phyloP scores from a whole-genome alignment of 2,888 invertebrate species.

The Plusia festucae region DNA sequence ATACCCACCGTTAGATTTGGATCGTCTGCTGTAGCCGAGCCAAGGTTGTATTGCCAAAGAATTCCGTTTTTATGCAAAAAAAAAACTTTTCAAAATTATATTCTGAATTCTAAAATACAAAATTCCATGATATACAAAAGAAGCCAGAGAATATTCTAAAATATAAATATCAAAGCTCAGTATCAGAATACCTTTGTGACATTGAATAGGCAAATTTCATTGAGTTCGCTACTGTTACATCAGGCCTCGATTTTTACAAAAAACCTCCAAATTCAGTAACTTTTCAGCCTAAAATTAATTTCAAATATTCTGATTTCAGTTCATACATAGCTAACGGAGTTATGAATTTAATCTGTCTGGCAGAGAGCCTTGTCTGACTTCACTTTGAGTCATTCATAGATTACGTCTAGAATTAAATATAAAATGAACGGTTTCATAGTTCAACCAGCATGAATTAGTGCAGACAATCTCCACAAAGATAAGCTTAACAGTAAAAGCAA shows the following conservation, averaged over 20 bases:
- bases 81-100: neutral
- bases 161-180: conserved; percentile 22
- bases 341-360: conserved; percentile 36
- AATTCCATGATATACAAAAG: conserved; percentile 1
- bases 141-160: neutral
- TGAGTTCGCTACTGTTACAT: neutral
- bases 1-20: conserved; percentile 26
- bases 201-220: conserved; percentile 16
- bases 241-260: neutral
- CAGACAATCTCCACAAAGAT: conserved; percentile 44
- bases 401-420: conserved; percentile 52
- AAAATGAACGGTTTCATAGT: conserved; percentile 43
- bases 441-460: conserved; percentile 45
- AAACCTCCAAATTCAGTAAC: neutral
- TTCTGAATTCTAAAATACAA: conserved; percentile 4
- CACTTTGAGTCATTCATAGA: conserved; percentile 44
- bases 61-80: conserved; percentile 13
- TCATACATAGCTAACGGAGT: conserved; percentile 13
- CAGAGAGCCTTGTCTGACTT: conserved; percentile 21
- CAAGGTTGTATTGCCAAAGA: conserved; percentile 26
- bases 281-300: conserved; percentile 2
- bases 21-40: conserved; percentile 29
- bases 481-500: conserved; percentile 27
- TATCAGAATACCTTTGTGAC: conserved; percentile 26
- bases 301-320: conserved; percentile 11